These are phyloP conservation scores for Seriola dumerili DNA, from an alignment of 2,113 vertebrate species.

Conservation along the genomic window DNA sequence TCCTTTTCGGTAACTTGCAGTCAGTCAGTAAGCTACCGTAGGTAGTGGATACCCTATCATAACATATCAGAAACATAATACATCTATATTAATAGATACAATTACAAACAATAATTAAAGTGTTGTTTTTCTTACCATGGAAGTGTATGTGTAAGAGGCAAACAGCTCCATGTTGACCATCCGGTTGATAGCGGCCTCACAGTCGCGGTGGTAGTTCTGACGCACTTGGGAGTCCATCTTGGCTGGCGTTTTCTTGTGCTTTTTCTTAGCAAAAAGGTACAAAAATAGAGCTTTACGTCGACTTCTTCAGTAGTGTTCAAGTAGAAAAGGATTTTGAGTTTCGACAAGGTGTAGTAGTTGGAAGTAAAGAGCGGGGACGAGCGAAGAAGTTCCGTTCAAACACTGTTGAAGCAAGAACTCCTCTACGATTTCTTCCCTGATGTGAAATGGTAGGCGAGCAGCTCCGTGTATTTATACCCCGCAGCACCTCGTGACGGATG, in stretches of 20 bases:
- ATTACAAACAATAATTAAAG: background rate
- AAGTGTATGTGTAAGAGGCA: conserved; percentile 88
- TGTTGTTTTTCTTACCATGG: conserved; percentile 84
- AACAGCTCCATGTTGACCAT: conserved; percentile 90
- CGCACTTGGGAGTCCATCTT: conserved; percentile 86
- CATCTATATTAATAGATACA: too few species aligned
- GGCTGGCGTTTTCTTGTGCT: conserved; percentile 26
- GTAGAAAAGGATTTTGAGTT: background rate
- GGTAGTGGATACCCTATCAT: too few species aligned
- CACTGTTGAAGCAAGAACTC: conserved; percentile 91
- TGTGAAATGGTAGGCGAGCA: accelerated
- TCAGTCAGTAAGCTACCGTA: background rate
- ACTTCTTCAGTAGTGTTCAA: conserved; percentile 34
- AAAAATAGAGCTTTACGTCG: conserved; percentile 57
- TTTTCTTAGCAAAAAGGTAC: conserved; percentile 69
- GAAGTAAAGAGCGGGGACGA: background rate
- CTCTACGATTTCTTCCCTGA: background rate
- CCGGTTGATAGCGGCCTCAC: conserved; percentile 86
- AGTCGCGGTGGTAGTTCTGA: conserved; percentile 89
- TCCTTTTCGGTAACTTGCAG: background rate
- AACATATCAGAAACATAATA: too few species aligned
- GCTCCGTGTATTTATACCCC: conserved; percentile 59
- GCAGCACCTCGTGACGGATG: background rate
- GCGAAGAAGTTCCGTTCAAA: conserved; percentile 87
- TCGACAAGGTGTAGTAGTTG: background rate